Base-by-base conservation (phyloP, 2,888 invertebrate genomes). In the Malthinus flaveolus region DNA sequence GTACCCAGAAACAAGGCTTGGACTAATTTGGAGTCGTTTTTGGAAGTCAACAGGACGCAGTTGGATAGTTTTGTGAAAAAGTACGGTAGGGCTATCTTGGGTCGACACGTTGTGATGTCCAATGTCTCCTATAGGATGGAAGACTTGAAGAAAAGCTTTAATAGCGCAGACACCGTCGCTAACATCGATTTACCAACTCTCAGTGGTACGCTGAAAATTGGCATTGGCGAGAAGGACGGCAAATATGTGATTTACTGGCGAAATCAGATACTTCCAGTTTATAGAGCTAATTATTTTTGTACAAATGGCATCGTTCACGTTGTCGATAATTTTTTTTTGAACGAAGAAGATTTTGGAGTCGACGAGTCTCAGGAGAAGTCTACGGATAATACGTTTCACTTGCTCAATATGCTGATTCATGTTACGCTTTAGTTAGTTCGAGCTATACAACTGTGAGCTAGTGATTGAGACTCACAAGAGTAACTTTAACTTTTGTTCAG, bases 261-360 rank as follows among this genome's bases (percentile, higher is more conserved):
- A 5, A 87, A 88, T 56, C 86, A 86, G 73, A 86, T 86, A 83
- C 89, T 94, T 66, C 86, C 87, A 69, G 90, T 95, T 44, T 85
- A 88, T 75, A 87, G 95, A 62, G 89, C 95, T 1, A 93, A 97
- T 78, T 93, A 96, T 10, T 90, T 93, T 70, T 96, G 96, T 77
- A 94, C 91, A 76, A 95, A 97, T 77, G 97, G 97, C 35, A 89
- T 95, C 66, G 93, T 97, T 65, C 96, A 97, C 77, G 90, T 95
- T 61, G 91, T 97, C 71, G 94, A 95, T 74, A 85, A 85, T 67
- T 93, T 94, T 2, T 86, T 96, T 71, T 81, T 93, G 58, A 83
- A 86, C 70, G 89, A 89, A 69, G 86, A 86, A 70, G 93, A 94
- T 15, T n/a, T 60, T 7, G 44, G 37, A 10, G 10, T 1, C 3